A percentile compares a stretch with the other conserved stretches of the same genome.
These are phyloP conservation scores for Engraulis encrasicolus DNA, from an alignment of 2,113 vertebrate species.

Conservation along the genomic window DNA sequence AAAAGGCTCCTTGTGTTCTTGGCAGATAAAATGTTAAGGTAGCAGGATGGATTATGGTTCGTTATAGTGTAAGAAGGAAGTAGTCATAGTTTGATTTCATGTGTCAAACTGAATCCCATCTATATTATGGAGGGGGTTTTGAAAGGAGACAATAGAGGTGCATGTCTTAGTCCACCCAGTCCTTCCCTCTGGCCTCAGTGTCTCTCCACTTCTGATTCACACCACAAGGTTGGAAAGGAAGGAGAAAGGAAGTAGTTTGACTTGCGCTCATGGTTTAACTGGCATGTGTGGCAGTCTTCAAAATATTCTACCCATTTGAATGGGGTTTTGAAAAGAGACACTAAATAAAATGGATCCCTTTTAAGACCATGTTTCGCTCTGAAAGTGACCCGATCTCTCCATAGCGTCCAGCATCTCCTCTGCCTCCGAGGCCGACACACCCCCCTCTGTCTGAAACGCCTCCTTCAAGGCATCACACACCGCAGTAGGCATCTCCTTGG, in stretches of 20 bases:
- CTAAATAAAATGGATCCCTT: too few species aligned
- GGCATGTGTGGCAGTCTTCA: neutral
- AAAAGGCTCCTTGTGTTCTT: neutral
- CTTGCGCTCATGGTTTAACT: neutral
- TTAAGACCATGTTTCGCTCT: slow-evolving; percentile 94
- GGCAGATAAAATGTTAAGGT: neutral
- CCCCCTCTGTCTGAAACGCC: slow-evolving; percentile 79
- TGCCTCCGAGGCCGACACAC: slow-evolving; percentile 70
- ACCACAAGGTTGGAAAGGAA: too few species aligned
- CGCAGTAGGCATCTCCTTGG: slow-evolving; percentile 85
- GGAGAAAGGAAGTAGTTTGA: too few species aligned
- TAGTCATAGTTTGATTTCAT: too few species aligned
- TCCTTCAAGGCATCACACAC: slow-evolving; percentile 80
- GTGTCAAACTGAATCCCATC: too few species aligned
- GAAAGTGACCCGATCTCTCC: slow-evolving; percentile 82
- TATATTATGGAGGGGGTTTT: too few species aligned
- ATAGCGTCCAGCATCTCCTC: slow-evolving; percentile 78
- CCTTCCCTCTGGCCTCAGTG: too few species aligned
- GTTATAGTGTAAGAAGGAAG: too few species aligned
- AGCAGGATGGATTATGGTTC: neutral
- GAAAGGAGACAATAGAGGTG: too few species aligned
- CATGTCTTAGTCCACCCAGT: too few species aligned
- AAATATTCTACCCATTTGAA: neutral
- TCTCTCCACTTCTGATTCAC: too few species aligned
- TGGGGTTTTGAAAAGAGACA: neutral